Base-by-base conservation (phyloP, 2,888 invertebrate species). In the Abrostola tripartita region DNA sequence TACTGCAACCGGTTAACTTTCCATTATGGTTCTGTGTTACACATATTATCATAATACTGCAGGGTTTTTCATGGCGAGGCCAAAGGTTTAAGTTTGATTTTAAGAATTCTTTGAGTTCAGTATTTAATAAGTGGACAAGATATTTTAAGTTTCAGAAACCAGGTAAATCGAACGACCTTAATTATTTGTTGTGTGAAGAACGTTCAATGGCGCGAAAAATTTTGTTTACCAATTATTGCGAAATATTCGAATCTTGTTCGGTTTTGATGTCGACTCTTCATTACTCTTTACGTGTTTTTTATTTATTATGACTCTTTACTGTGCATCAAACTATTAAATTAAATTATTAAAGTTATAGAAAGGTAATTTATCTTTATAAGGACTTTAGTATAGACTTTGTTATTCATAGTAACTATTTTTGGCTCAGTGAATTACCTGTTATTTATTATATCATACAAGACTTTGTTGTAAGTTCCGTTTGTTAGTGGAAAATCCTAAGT, bases 151-250 rank as follows among this genome's bases (percentile, higher is more conserved):
- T 74, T 78, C 73, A 69, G 76, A 81, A 81, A 81, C 78, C 62
- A 71, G 71, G 78, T 80, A 80, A 83, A 82, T 78, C 68, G 72
- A 78, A 81, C 78, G 87, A 85, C 88, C 87, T 90, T 86, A 84
- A 82, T 78, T 76, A 74, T 76, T 76, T 78, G 79, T 81, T 79
- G 79, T 81, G 71, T 82, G 84, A 86, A 83, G 82, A 87, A 83
- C 82, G 81, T 81, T 77, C 78, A 83, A 73, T 78, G 83, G 78
- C 81, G 89, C 86, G 85, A 88, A 88, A 86, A 82, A 81, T 82
- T 83, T 84, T 87, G 84, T 88, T 88, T 86, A 87, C 84, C 81
- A 83, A 85, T 85, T 85, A 87, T 90, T 89, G 89, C 85, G 83
- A 86, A 89, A 90, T n/a, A n/a, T 83, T 71, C 69, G 65, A 84